phyloP scores from a whole-genome alignment of 92 coral and sea anemone genomes.

The Blastomussa wellsi region DNA sequence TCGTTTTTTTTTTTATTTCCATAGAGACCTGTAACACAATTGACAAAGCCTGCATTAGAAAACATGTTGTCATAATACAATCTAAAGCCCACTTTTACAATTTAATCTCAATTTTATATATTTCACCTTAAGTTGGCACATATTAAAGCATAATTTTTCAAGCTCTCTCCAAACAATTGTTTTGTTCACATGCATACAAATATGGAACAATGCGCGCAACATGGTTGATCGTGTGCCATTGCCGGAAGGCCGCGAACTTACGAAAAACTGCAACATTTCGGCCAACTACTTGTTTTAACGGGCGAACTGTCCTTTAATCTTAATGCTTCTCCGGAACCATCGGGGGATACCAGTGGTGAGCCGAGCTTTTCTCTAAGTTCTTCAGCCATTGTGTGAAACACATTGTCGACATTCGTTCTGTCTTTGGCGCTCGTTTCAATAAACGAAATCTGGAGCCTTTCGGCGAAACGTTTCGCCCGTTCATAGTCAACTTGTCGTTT shows the following conservation, averaged over 20 bases:
- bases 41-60: not conserved
- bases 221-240: not conserved
- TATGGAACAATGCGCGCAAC: not conserved
- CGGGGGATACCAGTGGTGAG: constrained; percentile 76
- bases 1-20: not conserved
- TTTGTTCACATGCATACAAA: not conserved
- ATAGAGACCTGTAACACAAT: not conserved
- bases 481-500: constrained; percentile 85
- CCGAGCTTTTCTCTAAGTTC: constrained; percentile 89
- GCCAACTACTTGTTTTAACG: constrained; percentile 42
- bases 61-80: not conserved
- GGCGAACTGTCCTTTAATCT: constrained; percentile 53
- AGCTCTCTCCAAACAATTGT: not conserved
- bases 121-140: no score
- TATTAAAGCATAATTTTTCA: not conserved
- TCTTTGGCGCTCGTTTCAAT: constrained; percentile 98
- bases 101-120: not conserved
- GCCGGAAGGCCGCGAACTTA: not conserved
- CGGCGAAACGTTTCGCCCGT: constrained; percentile 82
- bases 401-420: constrained; percentile 87
- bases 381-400: constrained; percentile 92
- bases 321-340: constrained; percentile 34
- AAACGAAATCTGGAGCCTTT: constrained; percentile 79
- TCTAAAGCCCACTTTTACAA: not conserved
- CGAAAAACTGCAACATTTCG: constrained; percentile 61